phyloP scores from a whole-genome alignment of 1,140 invertebrate species.

The Trichoplusia ni region DNA sequence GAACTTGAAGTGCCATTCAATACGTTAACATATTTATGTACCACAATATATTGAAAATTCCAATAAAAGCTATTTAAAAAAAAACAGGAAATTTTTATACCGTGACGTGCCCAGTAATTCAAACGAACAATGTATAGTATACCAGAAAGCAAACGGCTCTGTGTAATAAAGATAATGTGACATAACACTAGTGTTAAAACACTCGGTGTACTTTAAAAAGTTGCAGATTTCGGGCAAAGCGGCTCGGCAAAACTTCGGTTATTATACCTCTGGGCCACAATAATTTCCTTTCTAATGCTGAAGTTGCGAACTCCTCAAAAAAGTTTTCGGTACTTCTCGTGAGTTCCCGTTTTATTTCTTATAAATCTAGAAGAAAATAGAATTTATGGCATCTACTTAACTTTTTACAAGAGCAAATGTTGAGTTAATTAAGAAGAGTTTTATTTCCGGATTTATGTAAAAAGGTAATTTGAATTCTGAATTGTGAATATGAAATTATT shows the following conservation, averaged over 20 bases:
- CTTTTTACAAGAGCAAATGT: conserved; percentile 33
- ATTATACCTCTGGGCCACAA: conserved; percentile 57
- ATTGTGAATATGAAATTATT: too few relatives aligned
- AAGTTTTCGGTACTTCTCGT: conserved; percentile 49
- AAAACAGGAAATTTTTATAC: too few relatives aligned
- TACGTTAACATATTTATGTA: too few relatives aligned
- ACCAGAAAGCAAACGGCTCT: neutral
- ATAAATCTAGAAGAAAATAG: conserved; percentile 50
- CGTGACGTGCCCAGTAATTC: too few relatives aligned
- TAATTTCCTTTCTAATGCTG: conserved; percentile 67
- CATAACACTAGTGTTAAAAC: neutral
- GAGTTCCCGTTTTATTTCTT: conserved; percentile 50
- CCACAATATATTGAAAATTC: too few relatives aligned
- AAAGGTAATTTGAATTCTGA: neutral
- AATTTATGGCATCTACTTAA: conserved; percentile 48
- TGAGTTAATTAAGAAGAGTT: conserved; percentile 32
- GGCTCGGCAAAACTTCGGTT: conserved; percentile 53
- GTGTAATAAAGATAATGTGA: neutral
- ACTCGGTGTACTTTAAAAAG: conserved; percentile 49
- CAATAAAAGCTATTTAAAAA: too few relatives aligned
- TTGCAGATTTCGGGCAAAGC: conserved; percentile 38
- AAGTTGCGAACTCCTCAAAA: conserved; percentile 58
- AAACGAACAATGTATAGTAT: too few relatives aligned
- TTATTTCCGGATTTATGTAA: conserved; percentile 1
- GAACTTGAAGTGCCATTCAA: too few relatives aligned